Base-by-base conservation (phyloP, 2,888 invertebrate genomes). In the Apeira syringaria region DNA sequence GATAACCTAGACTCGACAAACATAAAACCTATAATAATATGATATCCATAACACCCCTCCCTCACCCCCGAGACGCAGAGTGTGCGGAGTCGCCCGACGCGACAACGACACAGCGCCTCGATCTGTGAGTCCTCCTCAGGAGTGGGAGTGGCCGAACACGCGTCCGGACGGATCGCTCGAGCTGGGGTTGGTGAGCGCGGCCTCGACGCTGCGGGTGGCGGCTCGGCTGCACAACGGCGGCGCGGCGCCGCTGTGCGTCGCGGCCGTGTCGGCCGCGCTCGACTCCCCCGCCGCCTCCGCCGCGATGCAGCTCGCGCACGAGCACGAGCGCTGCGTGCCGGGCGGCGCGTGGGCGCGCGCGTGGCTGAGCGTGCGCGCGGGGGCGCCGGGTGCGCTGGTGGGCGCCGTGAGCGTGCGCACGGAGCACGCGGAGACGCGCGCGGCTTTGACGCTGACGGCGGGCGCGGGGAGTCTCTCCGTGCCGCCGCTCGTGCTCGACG, bases 101-200 rank as follows among this genome's bases (percentile, higher is more conserved):
- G n/a, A n/a, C n/a, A n/a, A n/a, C n/a, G n/a, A n/a, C n/a, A n/a
- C n/a, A n/a, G n/a, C n/a, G n/a, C n/a, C n/a, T n/a, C n/a, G n/a
- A n/a, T n/a, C n/a, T n/a, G 15, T 15, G 15, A 15, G 3, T 4
- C 4, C 15, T 15, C 15, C 15, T 15, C 57, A 80, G 81, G 81
- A 80, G 58, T 88, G 78, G 82, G 76, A 80, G 46, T 82, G 84
- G 86, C 66, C 72, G 17, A 50, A 56, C 53, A 64, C 64, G 0
- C 22, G 5, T 10, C 7, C 42, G 34, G 67, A 63, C 56, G 72
- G 70, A 46, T 31, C 52, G 57, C 62, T 94, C 69, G 91, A 93
- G 66, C 90, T 94, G 68, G 95, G 95, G 52, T 88, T 92, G 42
- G 87, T 95, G 49, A 92, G 93, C 56, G 89, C 92, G 64, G 91